phyloP scores from a whole-genome alignment of 2,797 vertebrate genomes.

The Valencia hispanica region DNA sequence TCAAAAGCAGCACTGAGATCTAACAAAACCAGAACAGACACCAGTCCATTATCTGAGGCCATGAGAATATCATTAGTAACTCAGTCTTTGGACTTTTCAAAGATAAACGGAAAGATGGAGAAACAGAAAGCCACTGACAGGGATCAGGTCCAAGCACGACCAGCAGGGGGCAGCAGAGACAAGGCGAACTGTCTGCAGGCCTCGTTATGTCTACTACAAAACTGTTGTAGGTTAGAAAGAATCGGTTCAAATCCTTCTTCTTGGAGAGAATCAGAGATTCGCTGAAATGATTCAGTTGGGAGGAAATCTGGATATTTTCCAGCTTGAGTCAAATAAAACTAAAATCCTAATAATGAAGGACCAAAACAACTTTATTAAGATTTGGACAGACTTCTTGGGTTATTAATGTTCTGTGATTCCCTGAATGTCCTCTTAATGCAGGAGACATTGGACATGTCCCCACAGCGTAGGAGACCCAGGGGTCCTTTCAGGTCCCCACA shows the following conservation, averaged over 20 bases:
- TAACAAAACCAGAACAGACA: too few relatives aligned
- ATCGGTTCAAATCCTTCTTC: neutral
- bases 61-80: too few relatives aligned
- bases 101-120: too few relatives aligned
- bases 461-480: too few relatives aligned
- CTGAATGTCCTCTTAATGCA: too few relatives aligned
- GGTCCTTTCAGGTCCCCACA: neutral
- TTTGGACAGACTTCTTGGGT: neutral
- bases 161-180: slow-evolving; percentile 15
- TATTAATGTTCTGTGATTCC: too few relatives aligned
- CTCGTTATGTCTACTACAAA: neutral
- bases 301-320: neutral
- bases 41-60: too few relatives aligned
- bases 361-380: neutral
- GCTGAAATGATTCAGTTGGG: neutral
- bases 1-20: too few relatives aligned
- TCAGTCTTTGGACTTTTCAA: too few relatives aligned
- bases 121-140: neutral
- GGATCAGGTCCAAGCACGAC: neutral
- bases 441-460: too few relatives aligned
- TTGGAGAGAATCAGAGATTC: neutral
- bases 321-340: neutral
- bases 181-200: neutral
- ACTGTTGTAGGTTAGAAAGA: neutral
- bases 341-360: neutral